Percentiles rank a stretch among this genome's conserved stretches.
Evolutionary conservation across 2,888 invertebrate species (phyloP).

Genomic region (Bembecia ichneumoniformis): DNA sequence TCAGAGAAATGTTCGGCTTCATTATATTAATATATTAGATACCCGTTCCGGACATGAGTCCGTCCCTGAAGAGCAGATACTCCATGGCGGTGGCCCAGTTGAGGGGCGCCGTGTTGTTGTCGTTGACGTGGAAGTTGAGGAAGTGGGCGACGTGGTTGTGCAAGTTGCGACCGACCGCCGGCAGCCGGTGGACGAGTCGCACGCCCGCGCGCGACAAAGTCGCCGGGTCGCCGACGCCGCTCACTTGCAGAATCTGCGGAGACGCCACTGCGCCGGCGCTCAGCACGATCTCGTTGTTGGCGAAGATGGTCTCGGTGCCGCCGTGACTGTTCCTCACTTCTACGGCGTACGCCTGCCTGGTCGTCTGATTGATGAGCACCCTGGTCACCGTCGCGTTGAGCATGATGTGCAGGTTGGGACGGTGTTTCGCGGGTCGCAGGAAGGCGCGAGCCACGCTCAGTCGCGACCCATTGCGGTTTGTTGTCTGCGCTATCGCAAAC

Average conservation of each 20-base stretch:
- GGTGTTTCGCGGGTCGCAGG: constrained; percentile 81
- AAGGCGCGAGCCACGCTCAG: constrained; percentile 87
- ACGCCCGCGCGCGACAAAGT: constrained; percentile 78
- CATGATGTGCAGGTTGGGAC: constrained; percentile 86
- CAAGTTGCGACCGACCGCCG: constrained; percentile 87
- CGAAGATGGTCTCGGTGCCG: constrained; percentile 71
- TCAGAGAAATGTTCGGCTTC: no score
- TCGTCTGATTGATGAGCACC: constrained; percentile 81
- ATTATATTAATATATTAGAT: no score
- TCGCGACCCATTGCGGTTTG: constrained; percentile 87
- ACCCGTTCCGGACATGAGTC: constrained; percentile 92
- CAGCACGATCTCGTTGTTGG: constrained; percentile 77
- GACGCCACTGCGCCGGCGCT: constrained; percentile 91
- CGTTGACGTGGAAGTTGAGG: constrained; percentile 84
- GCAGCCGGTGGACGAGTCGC: constrained; percentile 78
- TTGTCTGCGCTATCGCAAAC: constrained; percentile 91
- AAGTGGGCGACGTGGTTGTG: constrained; percentile 90
- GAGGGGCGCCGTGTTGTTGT: constrained; percentile 87
- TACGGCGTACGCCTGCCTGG: constrained; percentile 83
- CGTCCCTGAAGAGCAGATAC: constrained; percentile 88
- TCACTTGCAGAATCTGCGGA: constrained; percentile 91
- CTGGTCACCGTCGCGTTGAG: constrained; percentile 85
- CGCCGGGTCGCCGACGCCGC: constrained; percentile 86
- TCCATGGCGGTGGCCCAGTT: constrained; percentile 96
- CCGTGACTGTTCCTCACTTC: constrained; percentile 76